A percentile compares a stretch with the other conserved stretches of the same genome.
Conservation (phyloP, 2,888 invertebrate species). For the Branchipolynoe longqiensis region DNA sequence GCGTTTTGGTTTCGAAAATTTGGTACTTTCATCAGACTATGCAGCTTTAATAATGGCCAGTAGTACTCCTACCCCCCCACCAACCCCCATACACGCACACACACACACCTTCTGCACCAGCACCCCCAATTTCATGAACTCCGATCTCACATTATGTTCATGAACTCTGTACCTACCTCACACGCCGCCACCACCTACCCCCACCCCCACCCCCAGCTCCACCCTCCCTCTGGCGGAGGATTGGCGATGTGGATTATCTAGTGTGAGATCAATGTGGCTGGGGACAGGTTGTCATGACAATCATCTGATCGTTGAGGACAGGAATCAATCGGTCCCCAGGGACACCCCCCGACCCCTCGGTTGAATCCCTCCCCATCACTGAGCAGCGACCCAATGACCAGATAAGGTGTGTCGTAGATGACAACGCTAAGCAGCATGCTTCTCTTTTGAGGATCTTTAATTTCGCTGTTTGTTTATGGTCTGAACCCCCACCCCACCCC, state of each 20-base stretch:
- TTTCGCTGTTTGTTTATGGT: no score
- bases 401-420: not conserved
- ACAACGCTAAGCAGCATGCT: not conserved
- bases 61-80: no score
- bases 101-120: not conserved
- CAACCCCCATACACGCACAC: not conserved
- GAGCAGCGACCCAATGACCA: not conserved
- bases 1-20: no score
- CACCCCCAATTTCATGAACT: not conserved
- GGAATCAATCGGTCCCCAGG: conserved; percentile 36
- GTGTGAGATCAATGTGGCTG: conserved; percentile 34
- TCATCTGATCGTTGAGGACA: conserved; percentile 26
- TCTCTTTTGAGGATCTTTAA: not conserved
- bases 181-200: no score
- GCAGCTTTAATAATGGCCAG: no score
- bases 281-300: conserved; percentile 53
- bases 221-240: not conserved
- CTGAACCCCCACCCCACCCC: no score
- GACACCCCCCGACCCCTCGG: not conserved
- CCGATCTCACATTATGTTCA: not conserved
- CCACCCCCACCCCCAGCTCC: not conserved
- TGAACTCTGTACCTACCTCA: no score
- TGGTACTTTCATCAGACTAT: no score
- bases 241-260: conserved; percentile 17
- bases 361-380: conserved; percentile 14